phyloP scores from a whole-genome alignment of 2,797 vertebrate species.

The Phoebastria nigripes region DNA sequence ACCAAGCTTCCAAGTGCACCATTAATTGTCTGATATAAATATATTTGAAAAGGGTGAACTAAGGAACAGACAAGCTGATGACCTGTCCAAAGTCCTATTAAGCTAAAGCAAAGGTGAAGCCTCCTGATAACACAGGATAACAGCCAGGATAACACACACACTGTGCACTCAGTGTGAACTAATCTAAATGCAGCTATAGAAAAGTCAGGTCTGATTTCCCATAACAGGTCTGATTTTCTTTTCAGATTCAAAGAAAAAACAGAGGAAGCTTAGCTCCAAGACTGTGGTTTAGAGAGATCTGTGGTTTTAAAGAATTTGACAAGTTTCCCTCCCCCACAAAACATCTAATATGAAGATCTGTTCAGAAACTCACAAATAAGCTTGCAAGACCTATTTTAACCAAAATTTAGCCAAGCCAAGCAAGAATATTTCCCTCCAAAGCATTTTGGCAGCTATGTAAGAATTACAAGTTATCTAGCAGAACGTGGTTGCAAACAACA shows the following conservation, averaged over 20 bases:
- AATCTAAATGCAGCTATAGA: not conserved
- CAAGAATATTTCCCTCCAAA: not conserved
- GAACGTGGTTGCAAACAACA: not conserved
- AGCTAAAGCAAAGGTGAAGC: not conserved
- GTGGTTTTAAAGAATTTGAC: not conserved
- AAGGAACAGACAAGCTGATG: not conserved
- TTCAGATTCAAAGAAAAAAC: not conserved
- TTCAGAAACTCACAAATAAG: not conserved
- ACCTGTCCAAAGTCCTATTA: not conserved
- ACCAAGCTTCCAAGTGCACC: not conserved
- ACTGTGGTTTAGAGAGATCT: not conserved
- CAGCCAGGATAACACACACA: not conserved
- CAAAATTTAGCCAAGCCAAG: not conserved
- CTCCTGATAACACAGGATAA: not conserved
- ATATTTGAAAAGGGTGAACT: not conserved
- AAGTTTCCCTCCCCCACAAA: not conserved
- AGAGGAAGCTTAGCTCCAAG: not conserved
- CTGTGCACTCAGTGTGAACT: not conserved
- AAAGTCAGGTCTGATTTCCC: not conserved
- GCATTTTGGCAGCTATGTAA: not conserved
- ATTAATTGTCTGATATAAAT: not conserved
- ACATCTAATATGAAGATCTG: not conserved
- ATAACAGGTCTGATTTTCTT: not conserved
- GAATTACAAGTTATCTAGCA: not conserved
- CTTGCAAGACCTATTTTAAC: not conserved